Percentiles rank a stretch among this genome's conserved stretches.
These are phyloP conservation scores for Hirtodrosophila confusa DNA, from an alignment of 2,888 invertebrate species.

Conservation along the genomic window DNA sequence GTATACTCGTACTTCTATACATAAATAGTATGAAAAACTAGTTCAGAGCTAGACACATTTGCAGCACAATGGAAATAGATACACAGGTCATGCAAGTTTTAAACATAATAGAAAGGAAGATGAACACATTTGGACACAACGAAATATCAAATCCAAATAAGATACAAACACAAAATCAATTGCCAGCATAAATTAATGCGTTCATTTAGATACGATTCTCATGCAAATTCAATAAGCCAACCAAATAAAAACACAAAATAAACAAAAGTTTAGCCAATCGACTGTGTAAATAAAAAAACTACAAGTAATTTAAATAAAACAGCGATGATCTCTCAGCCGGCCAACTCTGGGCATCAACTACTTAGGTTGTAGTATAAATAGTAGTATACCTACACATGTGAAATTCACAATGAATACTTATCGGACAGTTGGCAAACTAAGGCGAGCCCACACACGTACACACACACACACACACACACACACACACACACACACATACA, in stretches of 20 bases:
- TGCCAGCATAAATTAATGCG: conserved; percentile 77
- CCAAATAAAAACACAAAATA: conserved; percentile 14
- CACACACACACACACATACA: conserved; percentile 8
- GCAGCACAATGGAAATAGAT: conserved; percentile 63
- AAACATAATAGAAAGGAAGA: conserved; percentile 66
- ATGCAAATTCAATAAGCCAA: conserved; percentile 69
- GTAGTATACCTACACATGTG: conserved; percentile 16
- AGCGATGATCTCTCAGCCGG: conserved; percentile 11
- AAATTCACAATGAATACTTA: conserved; percentile 3
- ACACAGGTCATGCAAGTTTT: conserved; percentile 70
- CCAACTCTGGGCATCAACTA: neutral
- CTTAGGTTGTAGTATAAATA: neutral
- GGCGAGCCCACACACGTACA: conserved; percentile 30
- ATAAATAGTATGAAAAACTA: conserved; percentile 52
- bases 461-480: conserved; percentile 3
- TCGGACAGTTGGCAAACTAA: conserved; percentile 33
- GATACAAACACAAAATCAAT: conserved; percentile 55
- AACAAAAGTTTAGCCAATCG: conserved; percentile 46
- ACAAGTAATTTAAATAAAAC: conserved; percentile 31
- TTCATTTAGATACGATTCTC: conserved; percentile 78
- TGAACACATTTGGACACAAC: conserved; percentile 35
- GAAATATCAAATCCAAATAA: conserved; percentile 8
- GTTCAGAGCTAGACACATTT: conserved; percentile 57
- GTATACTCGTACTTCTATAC: no score
- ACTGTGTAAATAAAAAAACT: conserved; percentile 47